Evolutionary conservation across 2,113 vertebrate genomes (phyloP), one percentile per base, ranked within the genome.

Genomic region (Tympanuchus pallidicinctus): DNA sequence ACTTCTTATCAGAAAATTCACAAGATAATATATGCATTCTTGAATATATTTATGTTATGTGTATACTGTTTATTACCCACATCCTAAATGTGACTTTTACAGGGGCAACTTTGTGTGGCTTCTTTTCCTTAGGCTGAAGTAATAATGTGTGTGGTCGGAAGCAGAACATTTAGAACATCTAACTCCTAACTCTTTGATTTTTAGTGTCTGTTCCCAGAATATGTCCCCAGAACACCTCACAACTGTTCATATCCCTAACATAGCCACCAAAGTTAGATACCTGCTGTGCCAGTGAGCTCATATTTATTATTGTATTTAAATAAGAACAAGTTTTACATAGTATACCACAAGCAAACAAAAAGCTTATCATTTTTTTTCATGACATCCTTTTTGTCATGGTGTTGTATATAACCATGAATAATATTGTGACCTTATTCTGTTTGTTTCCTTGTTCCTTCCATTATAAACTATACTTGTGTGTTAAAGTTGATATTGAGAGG

Each of bases 321-420:
- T 59, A 82, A 75, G 8, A 72, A 7, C 2, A 36, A 22, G 48
- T 1, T 72, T 71, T 25, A 7, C 36, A 45, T 18, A 57, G 13
- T 14, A 42, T 57, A 16, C 22, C 15, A 13, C 5, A 1, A 11
- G 8, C 0, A 4, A 6, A 3, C 2, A 1, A 8, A 38, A 64
- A n/a, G 0, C 1, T 1, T 3, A 32, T 30, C 8, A 34, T 63
- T 4, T 64, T 3, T 67, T 63, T 57, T 47, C 13, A 30, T 76
- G 2, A 38, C 2, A 11, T 79, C 10, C 15, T 78, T 54, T 32
- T 43, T 54, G 34, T 32, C 77, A 65, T 75, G 45, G 30, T 52
- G 4, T n/a, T 76, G 36, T 32, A 71, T 81, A 45, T 54, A 84
- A 69, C 2, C 2, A 43, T 14, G 17, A 74, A 50, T 71, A 47